Evolutionary conservation across 2,888 invertebrate species (phyloP).

Genomic region (Drosophila diplacantha): DNA sequence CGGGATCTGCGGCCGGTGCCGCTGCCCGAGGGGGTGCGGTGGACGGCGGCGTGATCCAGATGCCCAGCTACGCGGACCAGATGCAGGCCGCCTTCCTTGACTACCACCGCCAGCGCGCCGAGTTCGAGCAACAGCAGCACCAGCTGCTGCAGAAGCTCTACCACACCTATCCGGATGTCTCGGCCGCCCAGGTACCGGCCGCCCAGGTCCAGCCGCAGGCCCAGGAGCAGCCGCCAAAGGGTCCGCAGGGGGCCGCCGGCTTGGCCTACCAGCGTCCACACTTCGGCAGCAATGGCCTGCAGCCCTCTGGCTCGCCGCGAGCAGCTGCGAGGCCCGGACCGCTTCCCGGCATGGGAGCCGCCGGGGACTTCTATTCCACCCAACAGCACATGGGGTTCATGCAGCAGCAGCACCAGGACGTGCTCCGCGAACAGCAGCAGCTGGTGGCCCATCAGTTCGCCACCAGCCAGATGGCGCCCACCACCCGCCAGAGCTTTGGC

Average conservation of each 20-base stretch:
- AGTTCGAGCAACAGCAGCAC: conserved; percentile 67
- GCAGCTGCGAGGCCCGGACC: conserved; percentile 5
- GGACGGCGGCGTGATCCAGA: conserved; percentile 1
- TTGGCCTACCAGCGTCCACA: conserved; percentile 15
- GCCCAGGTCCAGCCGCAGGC: conserved; percentile 1
- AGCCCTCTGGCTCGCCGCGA: conserved; percentile 18
- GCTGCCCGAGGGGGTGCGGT: conserved; percentile 11
- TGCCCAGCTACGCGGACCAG: conserved; percentile 61
- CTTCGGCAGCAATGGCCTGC: conserved; percentile 51
- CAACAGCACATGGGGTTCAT: conserved; percentile 73
- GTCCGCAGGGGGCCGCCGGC: not conserved
- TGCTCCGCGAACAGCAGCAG: conserved; percentile 63
- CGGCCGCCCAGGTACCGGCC: conserved; percentile 13
- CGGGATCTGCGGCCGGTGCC: conserved; percentile 5
- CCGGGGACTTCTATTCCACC: conserved; percentile 73
- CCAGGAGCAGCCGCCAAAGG: not conserved
- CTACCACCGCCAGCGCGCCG: conserved; percentile 68
- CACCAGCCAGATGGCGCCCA: conserved; percentile 50
- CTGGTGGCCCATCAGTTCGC: conserved; percentile 60
- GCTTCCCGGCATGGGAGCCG: conserved; percentile 7
- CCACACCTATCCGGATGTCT: conserved; percentile 56
- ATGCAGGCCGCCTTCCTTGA: conserved; percentile 67
- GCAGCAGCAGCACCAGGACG: conserved; percentile 69
- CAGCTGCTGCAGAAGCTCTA: conserved; percentile 69
- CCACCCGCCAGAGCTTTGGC: conserved; percentile 48